Conservation (phyloP, 2,113 vertebrate species). For the Scophthalmus maximus region DNA sequence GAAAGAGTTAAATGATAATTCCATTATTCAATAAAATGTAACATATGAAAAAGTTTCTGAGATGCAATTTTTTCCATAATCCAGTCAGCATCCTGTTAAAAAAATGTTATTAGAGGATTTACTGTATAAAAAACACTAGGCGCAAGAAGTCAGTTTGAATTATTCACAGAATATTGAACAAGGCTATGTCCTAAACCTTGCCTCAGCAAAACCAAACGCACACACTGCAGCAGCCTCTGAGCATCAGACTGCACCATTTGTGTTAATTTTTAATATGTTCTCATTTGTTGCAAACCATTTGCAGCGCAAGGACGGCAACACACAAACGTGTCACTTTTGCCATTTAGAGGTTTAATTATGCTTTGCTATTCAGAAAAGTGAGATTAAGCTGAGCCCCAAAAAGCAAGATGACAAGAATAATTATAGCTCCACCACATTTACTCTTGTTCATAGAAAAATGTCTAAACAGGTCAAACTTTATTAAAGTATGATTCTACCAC, state of each 20-base stretch:
- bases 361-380: slow-evolving; percentile 35
- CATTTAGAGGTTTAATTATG: slow-evolving; percentile 42
- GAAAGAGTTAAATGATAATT: neutral
- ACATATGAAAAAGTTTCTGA: slow-evolving; percentile 12
- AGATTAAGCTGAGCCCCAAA: neutral
- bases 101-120: slow-evolving; percentile 55
- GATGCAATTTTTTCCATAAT: neutral
- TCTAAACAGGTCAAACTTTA: slow-evolving; percentile 15
- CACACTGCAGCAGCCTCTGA: no score
- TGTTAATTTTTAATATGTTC: slow-evolving; percentile 78
- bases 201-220: slow-evolving; percentile 75
- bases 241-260: no score
- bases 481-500: neutral
- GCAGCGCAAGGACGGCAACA: slow-evolving; percentile 44
- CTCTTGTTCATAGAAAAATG: no score
- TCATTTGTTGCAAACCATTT: slow-evolving; percentile 72
- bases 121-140: slow-evolving; percentile 63
- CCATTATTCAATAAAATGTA: slow-evolving; percentile 1
- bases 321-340: slow-evolving; percentile 42
- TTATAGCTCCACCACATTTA: neutral
- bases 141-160: slow-evolving; percentile 71
- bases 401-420: neutral
- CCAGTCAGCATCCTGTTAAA: slow-evolving; percentile 49
- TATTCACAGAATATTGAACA: slow-evolving; percentile 80
- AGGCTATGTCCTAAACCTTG: slow-evolving; percentile 65